Evolutionary conservation across 2,113 vertebrate genomes (phyloP), one percentile per base, ranked within the genome.

Genomic region (Neomonachus schauinslandi): DNA sequence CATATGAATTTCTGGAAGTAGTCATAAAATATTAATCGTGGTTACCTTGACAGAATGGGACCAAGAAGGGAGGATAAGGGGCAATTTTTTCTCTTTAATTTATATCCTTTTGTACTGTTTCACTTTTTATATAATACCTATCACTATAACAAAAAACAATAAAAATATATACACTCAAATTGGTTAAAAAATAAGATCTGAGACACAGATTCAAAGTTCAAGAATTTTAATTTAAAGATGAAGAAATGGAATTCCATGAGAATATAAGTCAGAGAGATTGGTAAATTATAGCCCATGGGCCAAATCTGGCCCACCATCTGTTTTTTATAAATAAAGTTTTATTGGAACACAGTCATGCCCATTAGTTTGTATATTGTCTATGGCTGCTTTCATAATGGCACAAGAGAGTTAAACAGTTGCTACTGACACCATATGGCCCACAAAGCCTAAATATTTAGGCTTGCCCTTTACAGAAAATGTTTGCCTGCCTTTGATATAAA

Each of bases 301-400:
- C 61, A 87, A 80, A 57, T 61, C 14, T 87, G 53, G 42, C 28
- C 63, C 2, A 42, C 21, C 1, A n/a, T 26, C 59, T 91, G 59
- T 57, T 91, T 77, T 91, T 85, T 87, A 80, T 57, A 76, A 85
- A 83, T 89, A 39, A 91, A 91, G 53, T 76, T 86, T 91, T 91
- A 33, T 26, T 28, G n/a, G 55, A 72, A 13, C 33, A 80, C 9
- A 51, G 55, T 24, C 49, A 49, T 28, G 13, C 16, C 59, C 4
- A 24, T 53, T 72, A 33, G 55, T 36, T 21, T 51, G 42, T 49
- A 19, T 33, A 21, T 5, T 19, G 7, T 63, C 84, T 89, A 3
- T 6, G 19, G 36, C 33, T 49, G 55, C 16, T 51, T 71, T 71
- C 7, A 0, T 4, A 55, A 76, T 55, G 33, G 7, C 26, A 33